These are phyloP conservation scores for Festucalex cinctus DNA, from an alignment of 2,113 vertebrate genomes.

Conservation along the genomic window DNA sequence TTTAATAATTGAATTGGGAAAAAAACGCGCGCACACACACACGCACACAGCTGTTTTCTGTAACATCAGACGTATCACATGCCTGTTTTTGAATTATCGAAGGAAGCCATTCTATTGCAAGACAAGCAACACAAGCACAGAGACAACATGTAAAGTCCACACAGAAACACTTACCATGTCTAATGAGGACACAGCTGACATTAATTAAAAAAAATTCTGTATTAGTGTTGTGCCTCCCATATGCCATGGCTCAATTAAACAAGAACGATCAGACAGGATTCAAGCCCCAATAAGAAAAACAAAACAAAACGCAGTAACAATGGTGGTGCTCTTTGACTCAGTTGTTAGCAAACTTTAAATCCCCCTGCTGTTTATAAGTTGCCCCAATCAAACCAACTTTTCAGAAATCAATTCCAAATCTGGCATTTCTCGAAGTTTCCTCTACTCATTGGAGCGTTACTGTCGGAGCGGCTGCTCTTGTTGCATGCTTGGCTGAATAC, in stretches of 20 bases:
- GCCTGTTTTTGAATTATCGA: background rate
- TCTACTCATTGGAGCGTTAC: constrained; percentile 14
- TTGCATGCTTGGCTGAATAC: constrained; percentile 33
- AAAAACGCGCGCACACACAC: background rate
- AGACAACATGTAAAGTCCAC: background rate
- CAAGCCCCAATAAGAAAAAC: background rate
- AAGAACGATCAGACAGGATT: background rate
- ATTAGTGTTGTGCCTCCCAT: background rate
- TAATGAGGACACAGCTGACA: background rate
- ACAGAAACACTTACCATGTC: background rate
- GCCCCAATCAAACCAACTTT: constrained; percentile 41
- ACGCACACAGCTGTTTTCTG: background rate
- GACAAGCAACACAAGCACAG: background rate
- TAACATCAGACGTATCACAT: background rate
- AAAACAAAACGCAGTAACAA: background rate
- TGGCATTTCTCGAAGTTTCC: constrained; percentile 45
- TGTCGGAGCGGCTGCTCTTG: constrained; percentile 5
- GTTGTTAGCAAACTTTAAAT: constrained; percentile 27
- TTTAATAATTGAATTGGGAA: background rate
- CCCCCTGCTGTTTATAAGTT: constrained; percentile 13
- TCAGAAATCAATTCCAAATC: constrained; percentile 36
- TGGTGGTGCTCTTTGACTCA: background rate
- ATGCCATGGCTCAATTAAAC: background rate
- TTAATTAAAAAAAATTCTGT: background rate
- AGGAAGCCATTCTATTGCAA: no score